Conservation (phyloP, 2,888 invertebrate genomes). For the Thalpophila matura region DNA sequence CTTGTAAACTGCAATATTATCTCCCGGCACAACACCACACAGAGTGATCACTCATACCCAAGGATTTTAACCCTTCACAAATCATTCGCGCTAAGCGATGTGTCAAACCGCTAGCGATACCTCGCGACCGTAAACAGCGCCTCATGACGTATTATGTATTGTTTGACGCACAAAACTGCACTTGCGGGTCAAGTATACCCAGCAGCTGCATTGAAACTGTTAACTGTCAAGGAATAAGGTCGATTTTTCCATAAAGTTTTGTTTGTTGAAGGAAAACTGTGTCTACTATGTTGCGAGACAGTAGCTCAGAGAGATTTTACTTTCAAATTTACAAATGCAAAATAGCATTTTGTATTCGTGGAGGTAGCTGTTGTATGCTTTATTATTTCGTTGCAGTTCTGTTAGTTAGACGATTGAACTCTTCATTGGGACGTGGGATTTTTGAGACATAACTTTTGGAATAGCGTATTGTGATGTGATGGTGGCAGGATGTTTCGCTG, state of each 20-base stretch:
- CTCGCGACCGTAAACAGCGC: conserved; percentile 82
- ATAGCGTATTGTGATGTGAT: conserved; percentile 66
- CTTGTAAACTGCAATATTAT: conserved; percentile 24
- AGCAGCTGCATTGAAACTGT: conserved; percentile 42
- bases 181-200: conserved; percentile 59
- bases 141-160: conserved; percentile 86
- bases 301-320: conserved; percentile 85
- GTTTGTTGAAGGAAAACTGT: conserved; percentile 20
- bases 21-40: conserved; percentile 45
- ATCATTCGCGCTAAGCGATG: conserved; percentile 85
- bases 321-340: conserved; percentile 85
- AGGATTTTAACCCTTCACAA: conserved; percentile 81
- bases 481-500: conserved; percentile 34
- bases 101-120: conserved; percentile 86
- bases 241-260: conserved; percentile 27
- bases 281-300: conserved; percentile 85
- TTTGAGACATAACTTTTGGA: conserved; percentile 56
- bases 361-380: conserved; percentile 72
- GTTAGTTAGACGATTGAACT: conserved; percentile 76
- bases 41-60: conserved; percentile 62
- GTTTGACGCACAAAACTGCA: conserved; percentile 71
- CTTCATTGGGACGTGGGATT: conserved; percentile 68
- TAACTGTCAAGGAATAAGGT: conserved; percentile 61
- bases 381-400: conserved; percentile 79
- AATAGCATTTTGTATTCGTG: conserved; percentile 87